phyloP scores from a whole-genome alignment of 2,888 invertebrate species.

The Drosophila neonasuta region DNA sequence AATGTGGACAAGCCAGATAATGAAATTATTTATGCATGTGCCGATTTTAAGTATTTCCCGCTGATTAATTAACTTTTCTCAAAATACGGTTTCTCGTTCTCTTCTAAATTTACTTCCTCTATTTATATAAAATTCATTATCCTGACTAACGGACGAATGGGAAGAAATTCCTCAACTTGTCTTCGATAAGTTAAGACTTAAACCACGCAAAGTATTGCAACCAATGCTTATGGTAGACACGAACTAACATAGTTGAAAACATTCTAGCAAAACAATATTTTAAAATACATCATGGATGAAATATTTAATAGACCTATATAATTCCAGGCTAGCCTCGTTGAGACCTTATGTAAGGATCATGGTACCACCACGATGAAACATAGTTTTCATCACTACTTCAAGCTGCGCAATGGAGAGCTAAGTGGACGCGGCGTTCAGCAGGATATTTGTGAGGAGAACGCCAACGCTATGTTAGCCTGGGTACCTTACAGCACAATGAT shows the following conservation, averaged over 20 bases:
- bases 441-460: conserved; percentile 66
- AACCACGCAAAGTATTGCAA: no score
- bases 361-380: conserved; percentile 61
- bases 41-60: conserved; percentile 28
- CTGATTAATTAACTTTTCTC: conserved; percentile 21
- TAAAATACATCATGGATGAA: no score
- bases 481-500: conserved; percentile 71
- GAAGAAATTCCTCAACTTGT: no score
- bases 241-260: no score
- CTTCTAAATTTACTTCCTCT: conserved; percentile 1
- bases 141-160: no score
- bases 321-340: conserved; percentile 73
- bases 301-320: no score
- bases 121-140: no score
- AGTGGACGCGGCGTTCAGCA: conserved; percentile 66
- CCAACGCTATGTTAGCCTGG: conserved; percentile 74
- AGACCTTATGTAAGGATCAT: conserved; percentile 78
- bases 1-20: conserved; percentile 54
- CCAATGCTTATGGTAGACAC: no score
- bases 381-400: conserved; percentile 75
- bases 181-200: no score
- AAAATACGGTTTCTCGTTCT: no score
- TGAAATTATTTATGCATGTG: conserved; percentile 32
- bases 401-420: conserved; percentile 75
- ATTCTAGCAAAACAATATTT: no score